Percentiles rank a stretch among this genome's conserved stretches.
Conservation (phyloP, 2,888 invertebrate species). For the Netelia fuscicornis region DNA sequence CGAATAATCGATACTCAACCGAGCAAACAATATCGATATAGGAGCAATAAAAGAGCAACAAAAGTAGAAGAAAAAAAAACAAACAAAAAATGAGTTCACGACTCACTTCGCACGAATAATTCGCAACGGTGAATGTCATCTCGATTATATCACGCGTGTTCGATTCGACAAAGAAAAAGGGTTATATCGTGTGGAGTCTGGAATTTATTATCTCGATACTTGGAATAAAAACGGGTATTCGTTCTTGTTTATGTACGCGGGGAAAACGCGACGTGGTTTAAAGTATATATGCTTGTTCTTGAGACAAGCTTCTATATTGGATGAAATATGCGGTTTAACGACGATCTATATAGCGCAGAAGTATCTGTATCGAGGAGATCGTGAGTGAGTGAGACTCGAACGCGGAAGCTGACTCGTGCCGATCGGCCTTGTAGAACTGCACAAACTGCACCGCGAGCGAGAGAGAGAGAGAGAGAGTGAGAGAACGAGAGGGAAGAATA, state of each 20-base stretch:
- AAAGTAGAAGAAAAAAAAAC: neutral
- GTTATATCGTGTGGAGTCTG: too few species aligned
- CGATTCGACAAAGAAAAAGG: too few species aligned
- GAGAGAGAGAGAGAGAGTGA: neutral
- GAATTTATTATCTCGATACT: too few species aligned
- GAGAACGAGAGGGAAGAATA: neutral
- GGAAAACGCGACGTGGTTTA: neutral
- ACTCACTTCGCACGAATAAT: neutral
- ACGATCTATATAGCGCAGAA: conserved; percentile 5
- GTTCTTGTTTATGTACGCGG: neutral
- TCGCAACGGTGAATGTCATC: too few species aligned
- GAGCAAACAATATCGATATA: conserved; percentile 22
- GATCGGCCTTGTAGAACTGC: conserved; percentile 45
- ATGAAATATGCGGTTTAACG: conserved; percentile 19
- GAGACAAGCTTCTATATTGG: neutral
- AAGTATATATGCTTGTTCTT: neutral
- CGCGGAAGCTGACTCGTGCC: conserved; percentile 53
- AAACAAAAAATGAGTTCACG: neutral
- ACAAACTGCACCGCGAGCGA: conserved; percentile 14
- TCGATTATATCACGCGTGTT: too few species aligned
- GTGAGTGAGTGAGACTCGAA: conserved; percentile 43
- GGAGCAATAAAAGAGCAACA: neutral
- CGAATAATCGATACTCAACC: conserved; percentile 18
- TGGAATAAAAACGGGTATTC: neutral
- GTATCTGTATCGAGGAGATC: conserved; percentile 29